Base-by-base conservation (phyloP, 2,113 vertebrate species). In the Sturnus vulgaris region DNA sequence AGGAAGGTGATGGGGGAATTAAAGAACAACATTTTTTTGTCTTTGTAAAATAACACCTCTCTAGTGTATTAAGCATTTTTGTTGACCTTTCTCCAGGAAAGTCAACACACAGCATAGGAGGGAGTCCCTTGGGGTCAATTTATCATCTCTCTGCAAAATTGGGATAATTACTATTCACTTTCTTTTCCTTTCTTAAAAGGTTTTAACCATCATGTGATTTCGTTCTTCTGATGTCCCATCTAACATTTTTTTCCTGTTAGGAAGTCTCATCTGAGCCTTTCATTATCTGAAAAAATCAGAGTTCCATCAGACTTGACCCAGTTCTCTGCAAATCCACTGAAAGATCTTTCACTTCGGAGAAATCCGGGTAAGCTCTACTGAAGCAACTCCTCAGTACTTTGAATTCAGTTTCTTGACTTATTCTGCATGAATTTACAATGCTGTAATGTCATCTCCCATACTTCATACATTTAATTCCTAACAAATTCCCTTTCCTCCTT, bases 41-140 rank as follows among this genome's bases (percentile, higher is more conserved):
- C 20, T 65, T 81, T 40, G 23, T 30, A 49, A 69, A 81, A 92
- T 52, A 94, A 82, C 33, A 47, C 15, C 50, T 14, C 23, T 33
- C 64, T 81, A 79, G 19, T 3, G 19, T 37, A 52, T 42, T 40
- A 15, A 72, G 55, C 25, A 57, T 22, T 63, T 80, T 47, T 77
- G 37, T 73, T 79, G 76, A 88, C 15, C 46, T 92, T 95, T 78
- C 60, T 75, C 52, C n/a, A 91, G 47, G 64, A 93, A 86, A 88
- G 19, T 19, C 42, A 82, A 71, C 19, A 66, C 0, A 6, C 3
- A 86, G 24, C 44, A 75, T 1, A 63, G 24, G 8, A 93, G 46
- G 40, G 22, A 83, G 11, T 53, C 61, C n/a, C 23, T 63, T 37
- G 17, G 33, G 33, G 68, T 68, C 20, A 80, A 75, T 61, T 87